Base-by-base conservation (phyloP, 2,888 invertebrate genomes). In the Polydrusus pterygomalis region DNA sequence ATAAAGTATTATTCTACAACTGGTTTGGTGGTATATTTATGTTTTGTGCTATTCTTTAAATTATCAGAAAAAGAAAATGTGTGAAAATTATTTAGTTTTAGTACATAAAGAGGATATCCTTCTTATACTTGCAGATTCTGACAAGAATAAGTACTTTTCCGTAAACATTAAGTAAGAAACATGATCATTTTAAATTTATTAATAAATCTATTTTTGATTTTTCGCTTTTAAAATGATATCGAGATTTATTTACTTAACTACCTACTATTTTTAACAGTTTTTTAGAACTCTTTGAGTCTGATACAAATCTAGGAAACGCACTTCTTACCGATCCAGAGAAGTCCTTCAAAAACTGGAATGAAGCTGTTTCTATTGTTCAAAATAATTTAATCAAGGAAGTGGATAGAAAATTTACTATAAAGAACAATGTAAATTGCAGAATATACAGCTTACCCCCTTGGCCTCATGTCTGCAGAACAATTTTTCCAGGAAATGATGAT, bases 401-500 rank as follows among this genome's bases (percentile, higher is more conserved):
- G 2, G 88, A 89, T 76, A 25, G 5, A 25, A 25, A 25, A 25
- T 25, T 85, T 75, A 86, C 84, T 70, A 81, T 92, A 77, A 93
- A 94, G 87, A 87, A 88, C 88, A 80, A 81, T 49, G 90, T 94
- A 15, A 92, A 93, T 85, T 91, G 92, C 8, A 89, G 94, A 81
- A 91, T 92, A 82, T 89, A 88, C 87, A 91, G 91, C 25, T 87
- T 95, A 75, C 94, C 94, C 0, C 90, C 91, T 0, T 92, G 92
- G 84, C 92, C 93, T 17, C 93, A 93, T 83, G 86, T 93, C 18
- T 91, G 25, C 82, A 88, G 93, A 76, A 90, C 89, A 15, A 87
- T 89, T 51, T 91, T 95, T 82, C 95, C 95, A 0, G 91, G 90
- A 80, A 92, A 92, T 86, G 90, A 91, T 74, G 94, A 95, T 87